phyloP scores from a whole-genome alignment of 2,113 vertebrate species.

The Physeter macrocephalus region DNA sequence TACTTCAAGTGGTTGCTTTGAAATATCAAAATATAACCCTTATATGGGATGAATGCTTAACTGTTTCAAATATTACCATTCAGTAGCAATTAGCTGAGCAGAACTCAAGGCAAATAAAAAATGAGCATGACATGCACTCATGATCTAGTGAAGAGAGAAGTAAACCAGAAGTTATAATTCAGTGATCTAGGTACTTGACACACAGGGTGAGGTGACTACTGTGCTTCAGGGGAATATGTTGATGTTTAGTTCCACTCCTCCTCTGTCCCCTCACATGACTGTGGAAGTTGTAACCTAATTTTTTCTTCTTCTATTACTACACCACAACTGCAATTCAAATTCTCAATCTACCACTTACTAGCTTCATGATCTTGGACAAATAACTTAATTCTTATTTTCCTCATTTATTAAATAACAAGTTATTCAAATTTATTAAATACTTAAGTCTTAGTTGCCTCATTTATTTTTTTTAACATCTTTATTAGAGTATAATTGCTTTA shows the following conservation, averaged over 20 bases:
- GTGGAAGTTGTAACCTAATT: not conserved
- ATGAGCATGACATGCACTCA: not conserved
- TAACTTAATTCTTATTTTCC: not conserved
- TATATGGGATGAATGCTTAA: not conserved
- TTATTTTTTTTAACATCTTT: no score
- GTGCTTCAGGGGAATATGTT: not conserved
- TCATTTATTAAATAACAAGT: not conserved
- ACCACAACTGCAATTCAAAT: not conserved
- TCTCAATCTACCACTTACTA: not conserved
- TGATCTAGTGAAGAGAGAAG: not conserved
- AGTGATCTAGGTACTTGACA: not conserved
- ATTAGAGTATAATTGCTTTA: no score
- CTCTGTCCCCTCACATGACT: not conserved
- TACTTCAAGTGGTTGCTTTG: not conserved
- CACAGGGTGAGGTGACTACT: not conserved
- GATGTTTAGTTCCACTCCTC: not conserved
- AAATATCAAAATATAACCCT: not conserved
- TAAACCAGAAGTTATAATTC: not conserved
- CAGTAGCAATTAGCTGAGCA: not conserved
- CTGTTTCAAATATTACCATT: not conserved
- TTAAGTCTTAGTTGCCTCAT: no score
- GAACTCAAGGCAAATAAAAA: not conserved
- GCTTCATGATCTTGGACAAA: not conserved
- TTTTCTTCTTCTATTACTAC: not conserved
- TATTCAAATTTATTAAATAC: no score